Conservation (phyloP, 1,140 invertebrate genomes). For the Zaprionus lachaisei region DNA sequence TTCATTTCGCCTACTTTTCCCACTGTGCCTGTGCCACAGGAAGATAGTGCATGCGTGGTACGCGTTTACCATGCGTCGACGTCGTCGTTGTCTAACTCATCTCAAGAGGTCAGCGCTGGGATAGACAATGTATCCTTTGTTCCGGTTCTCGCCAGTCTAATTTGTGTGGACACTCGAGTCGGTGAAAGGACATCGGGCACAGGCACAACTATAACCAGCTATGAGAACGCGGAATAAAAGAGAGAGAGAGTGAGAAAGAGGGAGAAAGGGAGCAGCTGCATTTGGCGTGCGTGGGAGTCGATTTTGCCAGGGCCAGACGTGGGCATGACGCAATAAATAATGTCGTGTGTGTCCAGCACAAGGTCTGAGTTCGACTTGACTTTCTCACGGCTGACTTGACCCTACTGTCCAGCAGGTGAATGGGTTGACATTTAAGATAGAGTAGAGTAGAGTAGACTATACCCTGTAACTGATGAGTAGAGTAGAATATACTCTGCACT, state of each 20-base stretch:
- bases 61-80: slow-evolving; percentile 71
- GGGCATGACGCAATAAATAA: slow-evolving; percentile 49
- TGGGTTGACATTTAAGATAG: not conserved
- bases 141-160: slow-evolving; percentile 53
- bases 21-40: slow-evolving; percentile 57
- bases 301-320: slow-evolving; percentile 51
- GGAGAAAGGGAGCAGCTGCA: slow-evolving; percentile 55
- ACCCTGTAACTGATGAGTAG: not conserved
- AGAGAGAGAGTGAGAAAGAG: slow-evolving; percentile 47
- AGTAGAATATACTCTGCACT: no score
- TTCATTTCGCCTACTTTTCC: slow-evolving; percentile 31
- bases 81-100: slow-evolving; percentile 14
- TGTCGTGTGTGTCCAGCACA: slow-evolving; percentile 15
- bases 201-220: not conserved
- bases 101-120: slow-evolving; percentile 77
- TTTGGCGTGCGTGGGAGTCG: slow-evolving; percentile 75
- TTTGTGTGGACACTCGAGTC: slow-evolving; percentile 77
- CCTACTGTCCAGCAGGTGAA: not conserved
- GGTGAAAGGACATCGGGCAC: slow-evolving; percentile 49
- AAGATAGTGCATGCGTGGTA: slow-evolving; percentile 68
- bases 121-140: slow-evolving; percentile 51
- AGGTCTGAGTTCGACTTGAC: not conserved
- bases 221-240: slow-evolving; percentile 15
- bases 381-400: not conserved
- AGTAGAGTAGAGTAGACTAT: not conserved